phyloP scores from a whole-genome alignment of 2,113 vertebrate genomes.

The Uria aalge region DNA sequence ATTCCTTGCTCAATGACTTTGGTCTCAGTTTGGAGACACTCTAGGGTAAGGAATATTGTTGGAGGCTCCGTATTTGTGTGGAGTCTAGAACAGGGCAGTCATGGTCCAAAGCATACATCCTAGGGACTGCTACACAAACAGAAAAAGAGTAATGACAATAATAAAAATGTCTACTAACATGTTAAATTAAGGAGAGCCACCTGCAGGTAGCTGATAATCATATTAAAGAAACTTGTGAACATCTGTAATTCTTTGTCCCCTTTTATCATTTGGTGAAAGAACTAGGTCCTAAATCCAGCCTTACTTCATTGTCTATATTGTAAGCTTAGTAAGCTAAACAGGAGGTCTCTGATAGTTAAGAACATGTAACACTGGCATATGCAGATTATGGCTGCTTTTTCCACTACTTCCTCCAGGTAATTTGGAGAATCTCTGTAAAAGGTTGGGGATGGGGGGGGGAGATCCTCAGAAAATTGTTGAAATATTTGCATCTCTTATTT shows the following conservation, averaged over 20 bases:
- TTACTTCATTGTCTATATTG: not conserved
- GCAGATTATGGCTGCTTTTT: not conserved
- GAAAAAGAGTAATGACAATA: not conserved
- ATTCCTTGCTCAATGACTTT: not conserved
- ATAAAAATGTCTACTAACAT: conserved; percentile 1
- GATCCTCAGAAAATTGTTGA: not conserved
- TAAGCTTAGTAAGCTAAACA: not conserved
- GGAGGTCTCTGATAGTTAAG: not conserved
- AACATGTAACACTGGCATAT: fast-evolving
- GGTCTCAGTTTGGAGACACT: not conserved
- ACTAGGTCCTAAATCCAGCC: not conserved
- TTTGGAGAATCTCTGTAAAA: conserved; percentile 21
- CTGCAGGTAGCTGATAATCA: conserved; percentile 10
- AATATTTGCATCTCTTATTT: conserved; percentile 51
- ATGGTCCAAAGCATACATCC: not conserved
- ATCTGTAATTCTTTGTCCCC: not conserved
- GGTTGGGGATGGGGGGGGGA: not conserved
- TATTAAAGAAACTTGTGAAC: conserved; percentile 31
- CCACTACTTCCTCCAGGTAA: not conserved
- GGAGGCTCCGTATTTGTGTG: not conserved
- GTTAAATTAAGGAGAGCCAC: conserved; percentile 29
- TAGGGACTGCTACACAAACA: not conserved
- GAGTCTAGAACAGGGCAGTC: not conserved
- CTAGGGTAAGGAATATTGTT: not conserved
- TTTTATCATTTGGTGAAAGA: conserved; percentile 11